phyloP scores from a whole-genome alignment of 2,113 vertebrate genomes.

The Nerophis ophidion region DNA sequence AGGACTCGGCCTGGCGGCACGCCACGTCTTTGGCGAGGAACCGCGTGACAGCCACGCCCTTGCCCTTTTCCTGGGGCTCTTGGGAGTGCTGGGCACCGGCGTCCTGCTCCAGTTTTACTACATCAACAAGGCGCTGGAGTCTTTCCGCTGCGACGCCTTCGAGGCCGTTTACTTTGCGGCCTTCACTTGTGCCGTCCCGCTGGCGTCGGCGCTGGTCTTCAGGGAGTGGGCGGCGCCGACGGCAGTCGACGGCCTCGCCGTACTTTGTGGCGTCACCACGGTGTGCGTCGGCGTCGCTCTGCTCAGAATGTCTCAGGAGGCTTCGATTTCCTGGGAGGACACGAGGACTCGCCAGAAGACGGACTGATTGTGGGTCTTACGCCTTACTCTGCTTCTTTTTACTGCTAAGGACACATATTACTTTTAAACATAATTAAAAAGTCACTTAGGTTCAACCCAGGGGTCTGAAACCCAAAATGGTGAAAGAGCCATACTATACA shows the following conservation, averaged over 20 bases:
- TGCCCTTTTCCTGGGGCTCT: conserved; percentile 78
- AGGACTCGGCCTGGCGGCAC: conserved; percentile 87
- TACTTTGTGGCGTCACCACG: conserved; percentile 84
- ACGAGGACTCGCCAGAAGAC: conserved; percentile 74
- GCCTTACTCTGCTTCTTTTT: neutral
- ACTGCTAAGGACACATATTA: neutral
- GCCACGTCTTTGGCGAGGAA: conserved; percentile 78
- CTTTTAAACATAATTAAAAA: too few relatives aligned
- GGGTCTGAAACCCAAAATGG: too few relatives aligned
- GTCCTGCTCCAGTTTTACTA: conserved; percentile 91
- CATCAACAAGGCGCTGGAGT: conserved; percentile 91
- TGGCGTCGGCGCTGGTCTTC: conserved; percentile 90
- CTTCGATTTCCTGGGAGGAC: conserved; percentile 77
- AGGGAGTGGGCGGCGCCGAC: conserved; percentile 87
- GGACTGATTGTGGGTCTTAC: conserved; percentile 48
- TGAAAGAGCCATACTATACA: too few relatives aligned
- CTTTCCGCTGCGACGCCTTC: conserved; percentile 86
- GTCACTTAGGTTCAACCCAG: too few relatives aligned
- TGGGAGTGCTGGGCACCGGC: conserved; percentile 82
- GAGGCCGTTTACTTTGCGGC: conserved; percentile 93
- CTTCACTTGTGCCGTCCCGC: conserved; percentile 84
- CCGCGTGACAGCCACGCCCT: conserved; percentile 72
- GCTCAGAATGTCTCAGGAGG: conserved; percentile 87
- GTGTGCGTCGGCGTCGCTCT: conserved; percentile 86
- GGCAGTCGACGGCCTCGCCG: conserved; percentile 79